Conservation (phyloP, 2,888 invertebrate species). For the Acanthopleura granulata region DNA sequence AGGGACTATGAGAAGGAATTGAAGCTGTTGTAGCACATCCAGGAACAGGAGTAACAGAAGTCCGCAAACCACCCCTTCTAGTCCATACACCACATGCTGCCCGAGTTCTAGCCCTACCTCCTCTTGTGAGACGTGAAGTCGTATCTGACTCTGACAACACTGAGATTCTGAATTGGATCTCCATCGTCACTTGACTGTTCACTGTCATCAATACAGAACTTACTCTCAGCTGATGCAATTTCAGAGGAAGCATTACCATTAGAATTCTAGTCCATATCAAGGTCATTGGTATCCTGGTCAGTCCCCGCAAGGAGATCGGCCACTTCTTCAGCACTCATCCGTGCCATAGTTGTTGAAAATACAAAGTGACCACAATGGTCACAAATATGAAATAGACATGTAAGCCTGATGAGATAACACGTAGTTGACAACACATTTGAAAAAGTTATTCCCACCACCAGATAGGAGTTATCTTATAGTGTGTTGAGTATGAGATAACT, state of each 20-base stretch:
- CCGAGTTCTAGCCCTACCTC: background rate
- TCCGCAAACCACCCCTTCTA: background rate
- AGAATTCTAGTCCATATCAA: too few relatives aligned
- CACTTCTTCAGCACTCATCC: background rate
- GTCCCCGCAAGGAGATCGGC: conserved; percentile 3
- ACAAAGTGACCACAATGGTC: too few relatives aligned
- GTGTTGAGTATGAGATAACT: too few relatives aligned
- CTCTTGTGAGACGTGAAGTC: background rate
- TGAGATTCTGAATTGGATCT: conserved; percentile 15
- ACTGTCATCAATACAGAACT: background rate
- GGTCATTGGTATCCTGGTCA: background rate
- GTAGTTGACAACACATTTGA: too few relatives aligned
- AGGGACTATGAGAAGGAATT: background rate
- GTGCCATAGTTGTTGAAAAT: background rate
- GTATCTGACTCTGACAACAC: background rate
- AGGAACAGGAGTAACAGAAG: background rate
- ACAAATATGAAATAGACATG: too few relatives aligned
- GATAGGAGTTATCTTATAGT: too few relatives aligned
- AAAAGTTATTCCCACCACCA: too few relatives aligned
- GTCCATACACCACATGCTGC: too few relatives aligned
- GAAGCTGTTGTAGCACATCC: too few relatives aligned
- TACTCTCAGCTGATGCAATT: background rate
- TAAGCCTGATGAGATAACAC: too few relatives aligned
- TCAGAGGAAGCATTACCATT: background rate
- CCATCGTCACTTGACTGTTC: background rate